Evolutionary conservation across 2,797 vertebrate genomes (phyloP).

Genomic region (Neopelma chrysocephalum): DNA sequence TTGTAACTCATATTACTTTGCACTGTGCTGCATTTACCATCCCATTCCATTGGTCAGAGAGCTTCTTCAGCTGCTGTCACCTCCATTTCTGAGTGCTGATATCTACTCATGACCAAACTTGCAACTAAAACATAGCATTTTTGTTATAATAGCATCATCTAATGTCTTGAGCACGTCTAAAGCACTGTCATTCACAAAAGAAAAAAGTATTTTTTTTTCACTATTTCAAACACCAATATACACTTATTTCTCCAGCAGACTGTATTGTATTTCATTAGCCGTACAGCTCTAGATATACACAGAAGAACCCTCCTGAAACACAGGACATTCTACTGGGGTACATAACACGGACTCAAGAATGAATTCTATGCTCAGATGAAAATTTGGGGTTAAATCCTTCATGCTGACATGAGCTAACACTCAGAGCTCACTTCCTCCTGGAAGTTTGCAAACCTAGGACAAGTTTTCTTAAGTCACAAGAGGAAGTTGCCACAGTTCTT

Average conservation of each 20-base stretch:
- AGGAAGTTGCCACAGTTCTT: constrained; percentile 14
- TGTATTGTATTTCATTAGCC: background rate
- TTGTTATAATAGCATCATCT: background rate
- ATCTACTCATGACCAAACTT: background rate
- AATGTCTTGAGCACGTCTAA: background rate
- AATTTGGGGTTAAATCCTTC: background rate
- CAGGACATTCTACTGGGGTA: background rate
- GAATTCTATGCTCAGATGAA: background rate
- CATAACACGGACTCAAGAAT: background rate
- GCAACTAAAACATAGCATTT: background rate
- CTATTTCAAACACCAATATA: background rate
- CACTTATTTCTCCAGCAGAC: background rate
- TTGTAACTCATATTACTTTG: background rate
- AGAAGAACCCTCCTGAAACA: background rate
- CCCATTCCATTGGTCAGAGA: background rate
- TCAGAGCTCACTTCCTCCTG: background rate
- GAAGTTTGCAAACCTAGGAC: background rate
- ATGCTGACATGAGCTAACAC: background rate
- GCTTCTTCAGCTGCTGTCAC: background rate
- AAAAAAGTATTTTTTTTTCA: background rate
- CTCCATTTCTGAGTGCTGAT: background rate
- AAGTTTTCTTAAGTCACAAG: background rate
- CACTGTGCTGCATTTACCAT: background rate
- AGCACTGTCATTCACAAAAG: background rate
- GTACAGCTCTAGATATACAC: background rate